Base-by-base conservation (phyloP, 2,113 vertebrate genomes). In the Takifugu flavidus region DNA sequence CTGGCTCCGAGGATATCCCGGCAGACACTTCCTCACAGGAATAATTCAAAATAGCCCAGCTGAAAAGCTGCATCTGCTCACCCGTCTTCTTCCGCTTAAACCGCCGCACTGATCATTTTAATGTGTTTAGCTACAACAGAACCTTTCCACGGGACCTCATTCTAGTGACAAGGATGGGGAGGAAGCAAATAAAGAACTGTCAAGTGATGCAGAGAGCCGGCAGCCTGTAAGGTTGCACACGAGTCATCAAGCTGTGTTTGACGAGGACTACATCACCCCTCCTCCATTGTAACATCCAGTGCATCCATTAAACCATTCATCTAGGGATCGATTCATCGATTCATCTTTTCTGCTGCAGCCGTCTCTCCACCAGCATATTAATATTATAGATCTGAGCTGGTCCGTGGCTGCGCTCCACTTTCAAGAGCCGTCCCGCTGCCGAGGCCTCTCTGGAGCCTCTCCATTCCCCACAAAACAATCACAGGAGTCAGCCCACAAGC, bases 401-500 rank as follows among this genome's bases (percentile, higher is more conserved):
- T 50, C 51, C 14, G 42, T n/a, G 58, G 13, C 39, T 63, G 29
- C 31, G 42, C 45, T 66, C 34, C 10, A 39, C 53, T 51, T 65
- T 53, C 29, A 49, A 67, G 39, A 49, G 70, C 43, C 55, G 27
- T 43, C 52, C 53, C 51, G 45, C 29, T 61, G 62, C 55, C 11
- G 20, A 59, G 10, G 26, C 8, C 49, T 62, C 69, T 61, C 73
- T 52, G 14, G 70, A 69, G 70, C 45, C 60, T 75, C 44, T 3
- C 70, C 20, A 57, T n/a, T 27, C 28, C 54, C 31, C 39, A 59
- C 62, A 53, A 72, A 82, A 78, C 60, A n/a, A 65, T 51, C 31
- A 31, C 11, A 1, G 20, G 43, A 26, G 7, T 52, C 45, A 70
- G 42, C 34, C 4, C 25, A 64, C 59, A 59, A 27, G 42, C 34